A percentile compares a stretch with the other conserved stretches of the same genome.
These are phyloP conservation scores for Notothenia rossii DNA, from an alignment of 2,113 vertebrate species.

Conservation along the genomic window DNA sequence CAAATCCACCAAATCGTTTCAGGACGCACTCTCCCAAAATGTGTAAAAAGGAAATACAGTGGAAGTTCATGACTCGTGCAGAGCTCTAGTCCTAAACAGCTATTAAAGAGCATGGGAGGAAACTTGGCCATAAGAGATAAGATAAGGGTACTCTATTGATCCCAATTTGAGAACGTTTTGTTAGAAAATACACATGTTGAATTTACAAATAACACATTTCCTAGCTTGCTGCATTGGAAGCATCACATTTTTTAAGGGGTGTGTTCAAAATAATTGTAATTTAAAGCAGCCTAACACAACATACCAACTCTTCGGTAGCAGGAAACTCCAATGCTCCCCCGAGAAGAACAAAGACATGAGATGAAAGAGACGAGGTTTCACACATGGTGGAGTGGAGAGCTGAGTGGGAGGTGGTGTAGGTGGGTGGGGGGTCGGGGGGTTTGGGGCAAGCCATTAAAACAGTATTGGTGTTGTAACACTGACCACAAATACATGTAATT, in stretches of 20 bases:
- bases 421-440: neutral
- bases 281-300: slow-evolving; percentile 73
- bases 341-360: slow-evolving; percentile 62
- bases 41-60: too few relatives aligned
- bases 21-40: neutral
- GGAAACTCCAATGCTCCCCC: slow-evolving; percentile 46
- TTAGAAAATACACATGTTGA: too few relatives aligned
- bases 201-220: slow-evolving; percentile 20
- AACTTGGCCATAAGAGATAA: slow-evolving; percentile 72
- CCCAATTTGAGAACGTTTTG: too few relatives aligned
- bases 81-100: slow-evolving; percentile 54
- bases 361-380: slow-evolving; percentile 63
- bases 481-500: slow-evolving; percentile 28
- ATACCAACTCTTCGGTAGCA: slow-evolving; percentile 39
- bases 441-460: neutral
- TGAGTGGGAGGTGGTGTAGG: slow-evolving; percentile 10
- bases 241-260: slow-evolving; percentile 69
- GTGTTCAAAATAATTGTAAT: slow-evolving; percentile 69
- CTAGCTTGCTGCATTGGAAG: slow-evolving; percentile 72
- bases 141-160: too few relatives aligned
- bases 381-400: slow-evolving; percentile 44
- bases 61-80: too few relatives aligned
- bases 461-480: neutral
- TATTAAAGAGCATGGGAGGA: slow-evolving; percentile 73
- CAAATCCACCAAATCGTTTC: neutral